phyloP scores from a whole-genome alignment of 2,888 invertebrate species.

The Gymnocheta viridis region DNA sequence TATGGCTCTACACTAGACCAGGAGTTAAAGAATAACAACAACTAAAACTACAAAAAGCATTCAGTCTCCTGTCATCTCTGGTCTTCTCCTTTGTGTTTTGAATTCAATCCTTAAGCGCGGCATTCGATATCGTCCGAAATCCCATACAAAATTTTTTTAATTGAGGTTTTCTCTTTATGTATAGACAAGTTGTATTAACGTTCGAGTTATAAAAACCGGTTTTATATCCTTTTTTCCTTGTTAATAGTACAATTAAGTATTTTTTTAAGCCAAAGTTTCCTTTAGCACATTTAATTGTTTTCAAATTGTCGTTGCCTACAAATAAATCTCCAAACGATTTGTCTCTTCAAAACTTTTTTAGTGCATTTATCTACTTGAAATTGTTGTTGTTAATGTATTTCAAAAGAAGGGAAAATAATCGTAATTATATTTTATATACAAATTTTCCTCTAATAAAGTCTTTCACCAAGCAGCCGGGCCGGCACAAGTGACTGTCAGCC shows the following conservation, averaged over 20 bases:
- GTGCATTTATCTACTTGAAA: constrained; percentile 52
- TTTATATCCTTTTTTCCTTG: background rate
- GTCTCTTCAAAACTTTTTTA: constrained; percentile 35
- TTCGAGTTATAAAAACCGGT: background rate
- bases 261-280: background rate
- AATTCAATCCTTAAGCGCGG: too few species aligned
- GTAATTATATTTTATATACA: constrained; percentile 32
- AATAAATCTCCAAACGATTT: constrained; percentile 8
- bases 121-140: too few species aligned
- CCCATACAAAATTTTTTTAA: too few species aligned
- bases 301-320: background rate
- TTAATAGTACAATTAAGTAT: background rate
- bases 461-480: constrained; percentile 35
- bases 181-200: too few species aligned
- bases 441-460: constrained; percentile 20
- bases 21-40: too few species aligned
- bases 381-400: constrained; percentile 24
- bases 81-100: too few species aligned
- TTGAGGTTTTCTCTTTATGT: too few species aligned
- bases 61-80: too few species aligned
- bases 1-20: too few species aligned
- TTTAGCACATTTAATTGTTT: constrained; percentile 22
- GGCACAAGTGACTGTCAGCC: constrained; percentile 5
- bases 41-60: too few species aligned
- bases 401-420: constrained; percentile 28